Evolutionary conservation across 2,888 invertebrate genomes (phyloP).

Genomic region (Apocheima hispidaria): DNA sequence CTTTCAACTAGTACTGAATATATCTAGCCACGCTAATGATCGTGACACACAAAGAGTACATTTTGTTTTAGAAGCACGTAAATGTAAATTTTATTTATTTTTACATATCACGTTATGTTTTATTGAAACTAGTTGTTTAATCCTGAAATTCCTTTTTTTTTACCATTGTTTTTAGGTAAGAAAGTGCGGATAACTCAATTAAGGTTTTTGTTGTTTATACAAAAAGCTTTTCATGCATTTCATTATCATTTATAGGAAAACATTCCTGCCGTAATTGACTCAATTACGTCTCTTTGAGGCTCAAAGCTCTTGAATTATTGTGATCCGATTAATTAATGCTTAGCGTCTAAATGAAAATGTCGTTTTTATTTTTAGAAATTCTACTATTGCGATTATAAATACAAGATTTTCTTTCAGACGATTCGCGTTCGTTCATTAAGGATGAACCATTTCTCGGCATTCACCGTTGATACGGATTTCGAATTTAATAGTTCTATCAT

Average conservation of each 20-base stretch:
- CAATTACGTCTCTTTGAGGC: constrained; percentile 6
- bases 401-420: neutral
- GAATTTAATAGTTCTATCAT: no score
- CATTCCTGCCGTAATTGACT: neutral
- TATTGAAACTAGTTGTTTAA: no score
- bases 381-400: neutral
- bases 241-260: neutral
- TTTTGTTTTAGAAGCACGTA: neutral
- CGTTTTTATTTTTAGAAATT: constrained; percentile 1
- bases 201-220: neutral
- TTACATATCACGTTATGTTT: neutral
- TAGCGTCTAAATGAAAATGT: constrained; percentile 2
- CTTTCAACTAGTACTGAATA: constrained; percentile 5
- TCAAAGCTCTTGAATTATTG: constrained; percentile 13
- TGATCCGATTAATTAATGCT: constrained; percentile 11
- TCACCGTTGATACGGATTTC: no score
- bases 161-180: neutral
- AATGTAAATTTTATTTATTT: neutral
- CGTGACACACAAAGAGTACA: constrained; percentile 1
- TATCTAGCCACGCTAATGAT: constrained; percentile 1
- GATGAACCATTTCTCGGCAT: neutral
- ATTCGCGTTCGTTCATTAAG: neutral
- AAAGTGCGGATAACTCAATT: neutral
- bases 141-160: neutral
- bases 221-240: constrained; percentile 6